Conservation (phyloP, 2,113 vertebrate genomes). For the Daboia siamensis region DNA sequence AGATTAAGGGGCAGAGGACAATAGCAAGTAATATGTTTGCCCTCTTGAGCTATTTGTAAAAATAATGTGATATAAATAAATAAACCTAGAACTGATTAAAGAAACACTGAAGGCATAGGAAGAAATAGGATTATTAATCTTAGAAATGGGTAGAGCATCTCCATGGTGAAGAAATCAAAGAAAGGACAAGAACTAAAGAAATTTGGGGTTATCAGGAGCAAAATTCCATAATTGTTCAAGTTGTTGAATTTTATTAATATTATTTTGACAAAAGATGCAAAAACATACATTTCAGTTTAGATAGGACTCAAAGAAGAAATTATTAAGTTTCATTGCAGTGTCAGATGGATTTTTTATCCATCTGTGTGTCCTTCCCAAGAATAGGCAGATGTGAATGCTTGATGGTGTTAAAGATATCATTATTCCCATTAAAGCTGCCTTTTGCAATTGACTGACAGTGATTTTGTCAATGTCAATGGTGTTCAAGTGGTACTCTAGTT, state of each 20-base stretch:
- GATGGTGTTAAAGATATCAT: not conserved
- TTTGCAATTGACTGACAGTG: not conserved
- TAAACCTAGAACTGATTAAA: not conserved
- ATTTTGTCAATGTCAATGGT: not conserved
- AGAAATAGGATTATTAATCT: not conserved
- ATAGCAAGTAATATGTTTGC: not conserved
- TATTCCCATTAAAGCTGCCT: not conserved
- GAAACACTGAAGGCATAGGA: not conserved
- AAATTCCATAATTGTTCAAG: not conserved
- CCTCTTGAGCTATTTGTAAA: not conserved
- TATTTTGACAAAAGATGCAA: not conserved
- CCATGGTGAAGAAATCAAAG: not conserved
- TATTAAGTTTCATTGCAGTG: not conserved
- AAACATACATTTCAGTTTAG: not conserved
- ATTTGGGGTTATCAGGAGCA: not conserved
- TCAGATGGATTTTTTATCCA: not conserved
- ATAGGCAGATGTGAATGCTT: not conserved
- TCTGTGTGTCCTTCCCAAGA: not conserved
- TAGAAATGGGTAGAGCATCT: not conserved
- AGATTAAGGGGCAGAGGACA: not conserved
- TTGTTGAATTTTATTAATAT: not conserved
- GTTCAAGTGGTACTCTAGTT: not conserved
- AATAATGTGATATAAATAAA: not conserved
- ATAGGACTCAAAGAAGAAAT: not conserved
- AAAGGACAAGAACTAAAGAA: not conserved